These are phyloP conservation scores for Euura lappo DNA, from an alignment of 1,140 invertebrate species.

Conservation along the genomic window DNA sequence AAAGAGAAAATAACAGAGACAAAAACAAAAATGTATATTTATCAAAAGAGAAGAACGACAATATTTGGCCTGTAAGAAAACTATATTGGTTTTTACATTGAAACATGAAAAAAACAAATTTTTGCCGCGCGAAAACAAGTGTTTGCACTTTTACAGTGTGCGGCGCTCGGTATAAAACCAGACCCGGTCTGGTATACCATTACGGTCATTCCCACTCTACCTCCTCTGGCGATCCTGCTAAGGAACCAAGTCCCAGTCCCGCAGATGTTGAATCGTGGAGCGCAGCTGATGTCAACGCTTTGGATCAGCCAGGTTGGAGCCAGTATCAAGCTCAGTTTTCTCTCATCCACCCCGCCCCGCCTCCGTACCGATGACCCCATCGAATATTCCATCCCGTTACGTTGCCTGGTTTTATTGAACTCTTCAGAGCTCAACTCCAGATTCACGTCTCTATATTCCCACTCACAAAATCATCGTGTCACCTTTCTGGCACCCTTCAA, in stretches of 20 bases:
- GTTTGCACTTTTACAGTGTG: conserved; percentile 81
- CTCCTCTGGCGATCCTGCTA: conserved; percentile 64
- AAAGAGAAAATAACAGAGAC: conserved; percentile 10
- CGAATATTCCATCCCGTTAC: neutral
- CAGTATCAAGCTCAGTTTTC: conserved; percentile 61
- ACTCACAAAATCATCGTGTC: neutral
- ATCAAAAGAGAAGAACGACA: neutral
- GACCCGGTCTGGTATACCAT: conserved; percentile 96
- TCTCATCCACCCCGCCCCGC: conserved; percentile 37
- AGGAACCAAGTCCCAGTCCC: conserved; percentile 63
- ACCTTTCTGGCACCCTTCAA: neutral
- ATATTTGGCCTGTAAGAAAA: conserved; percentile 1
- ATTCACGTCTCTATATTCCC: neutral
- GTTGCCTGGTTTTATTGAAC: neutral
- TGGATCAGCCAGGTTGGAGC: conserved; percentile 63
- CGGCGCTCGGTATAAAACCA: conserved; percentile 96
- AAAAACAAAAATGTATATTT: conserved; percentile 21
- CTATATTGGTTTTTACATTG: neutral
- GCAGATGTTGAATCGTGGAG: conserved; percentile 62
- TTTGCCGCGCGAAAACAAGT: conserved; percentile 60
- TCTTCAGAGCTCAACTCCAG: neutral
- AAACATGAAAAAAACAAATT: neutral
- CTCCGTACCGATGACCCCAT: conserved; percentile 13
- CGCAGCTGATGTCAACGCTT: conserved; percentile 60
- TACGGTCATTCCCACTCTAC: conserved; percentile 90